phyloP scores from a whole-genome alignment of 2,797 vertebrate genomes.

The Pangasius larnaudii region DNA sequence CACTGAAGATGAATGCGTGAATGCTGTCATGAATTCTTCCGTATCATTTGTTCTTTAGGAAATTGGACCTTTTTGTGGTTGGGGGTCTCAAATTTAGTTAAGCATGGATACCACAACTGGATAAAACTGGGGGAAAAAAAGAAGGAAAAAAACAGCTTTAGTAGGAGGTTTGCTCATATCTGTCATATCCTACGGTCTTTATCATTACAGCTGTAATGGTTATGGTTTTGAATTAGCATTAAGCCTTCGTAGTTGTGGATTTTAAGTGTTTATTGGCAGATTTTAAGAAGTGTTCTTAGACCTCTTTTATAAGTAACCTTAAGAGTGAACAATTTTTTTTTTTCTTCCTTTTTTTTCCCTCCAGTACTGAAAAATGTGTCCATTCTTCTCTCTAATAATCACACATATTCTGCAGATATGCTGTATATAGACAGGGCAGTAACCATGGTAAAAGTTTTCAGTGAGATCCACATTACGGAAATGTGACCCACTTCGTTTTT shows the following conservation, averaged over 20 bases:
- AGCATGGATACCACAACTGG: background rate
- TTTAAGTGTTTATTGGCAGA: background rate
- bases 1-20: background rate
- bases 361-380: background rate
- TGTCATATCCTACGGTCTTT: background rate
- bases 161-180: background rate
- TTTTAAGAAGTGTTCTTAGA: background rate
- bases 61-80: background rate
- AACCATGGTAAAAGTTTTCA: no score
- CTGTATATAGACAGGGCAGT: background rate
- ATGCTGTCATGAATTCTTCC: background rate
- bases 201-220: background rate
- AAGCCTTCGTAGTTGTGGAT: background rate
- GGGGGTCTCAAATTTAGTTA: background rate
- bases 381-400: background rate
- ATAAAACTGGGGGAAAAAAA: background rate
- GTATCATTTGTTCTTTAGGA: background rate
- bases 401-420: background rate
- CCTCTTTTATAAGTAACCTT: background rate
- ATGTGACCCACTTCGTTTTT: no score
- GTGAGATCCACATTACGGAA: no score
- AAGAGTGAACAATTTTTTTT: background rate
- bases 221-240: background rate
- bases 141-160: background rate
- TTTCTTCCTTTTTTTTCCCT: no score